phyloP scores from a whole-genome alignment of 2,113 vertebrate genomes.

The Otis tarda region DNA sequence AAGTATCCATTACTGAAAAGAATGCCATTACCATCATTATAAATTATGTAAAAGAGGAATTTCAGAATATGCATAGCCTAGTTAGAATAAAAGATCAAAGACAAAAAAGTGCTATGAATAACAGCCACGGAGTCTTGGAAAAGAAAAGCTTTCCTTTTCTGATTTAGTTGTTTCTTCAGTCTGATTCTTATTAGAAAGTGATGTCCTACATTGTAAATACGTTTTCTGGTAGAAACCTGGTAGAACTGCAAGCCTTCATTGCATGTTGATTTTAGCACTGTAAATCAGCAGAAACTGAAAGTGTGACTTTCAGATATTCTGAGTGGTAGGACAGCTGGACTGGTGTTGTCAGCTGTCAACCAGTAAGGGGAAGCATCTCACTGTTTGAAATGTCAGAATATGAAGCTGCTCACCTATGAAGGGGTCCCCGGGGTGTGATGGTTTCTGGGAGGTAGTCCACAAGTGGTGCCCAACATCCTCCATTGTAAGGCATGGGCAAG shows the following conservation, averaged over 20 bases:
- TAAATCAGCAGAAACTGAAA: background rate
- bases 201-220: background rate
- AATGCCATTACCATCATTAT: background rate
- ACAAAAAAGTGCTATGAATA: background rate
- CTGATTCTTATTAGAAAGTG: background rate
- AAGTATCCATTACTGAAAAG: background rate
- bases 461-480: conserved; percentile 96
- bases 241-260: background rate
- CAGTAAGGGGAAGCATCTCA: background rate
- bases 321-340: background rate
- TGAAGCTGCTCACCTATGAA: conserved; percentile 84
- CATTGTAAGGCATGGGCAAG: conserved; percentile 94
- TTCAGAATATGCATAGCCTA: background rate
- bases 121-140: background rate
- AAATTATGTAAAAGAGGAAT: background rate
- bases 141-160: background rate
- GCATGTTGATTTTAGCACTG: background rate
- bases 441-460: conserved; percentile 98
- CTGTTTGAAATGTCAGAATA: background rate
- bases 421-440: conserved; percentile 90
- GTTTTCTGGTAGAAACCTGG: background rate
- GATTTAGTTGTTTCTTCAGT: background rate
- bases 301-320: background rate
- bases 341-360: background rate
- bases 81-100: background rate